Evolutionary conservation across 30 jellyfish, hydroid and myxozoan species (phyloP).

Genomic region (Morbakka virulenta): DNA sequence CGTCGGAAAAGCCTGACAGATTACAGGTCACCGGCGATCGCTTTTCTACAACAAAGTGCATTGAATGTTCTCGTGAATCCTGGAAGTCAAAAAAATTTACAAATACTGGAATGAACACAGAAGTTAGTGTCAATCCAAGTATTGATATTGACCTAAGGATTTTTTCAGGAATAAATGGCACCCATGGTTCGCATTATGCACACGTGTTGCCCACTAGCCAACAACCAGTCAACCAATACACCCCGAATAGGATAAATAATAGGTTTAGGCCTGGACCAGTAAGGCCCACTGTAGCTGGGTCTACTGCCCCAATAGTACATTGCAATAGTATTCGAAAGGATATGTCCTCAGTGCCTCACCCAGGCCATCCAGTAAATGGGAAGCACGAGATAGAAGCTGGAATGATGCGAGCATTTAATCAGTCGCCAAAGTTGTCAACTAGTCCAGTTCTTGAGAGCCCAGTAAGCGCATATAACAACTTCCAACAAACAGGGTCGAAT

Average conservation of each 20-base stretch:
- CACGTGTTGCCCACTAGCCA: slow-evolving; percentile 37
- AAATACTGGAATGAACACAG: slow-evolving; percentile 96
- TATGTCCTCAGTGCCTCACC: slow-evolving; percentile 44
- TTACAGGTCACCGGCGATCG: neutral
- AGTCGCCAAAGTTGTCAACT: slow-evolving; percentile 65
- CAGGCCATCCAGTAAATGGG: slow-evolving; percentile 54
- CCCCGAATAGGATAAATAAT: slow-evolving; percentile 50
- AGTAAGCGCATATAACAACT: slow-evolving; percentile 25
- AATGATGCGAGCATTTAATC: slow-evolving; percentile 44
- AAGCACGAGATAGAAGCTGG: slow-evolving; percentile 42
- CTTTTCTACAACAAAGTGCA: slow-evolving; percentile 83
- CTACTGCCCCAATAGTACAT: slow-evolving; percentile 60
- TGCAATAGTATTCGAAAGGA: slow-evolving; percentile 60
- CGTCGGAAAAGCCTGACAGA: slow-evolving; percentile 28
- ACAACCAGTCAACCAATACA: slow-evolving; percentile 31
- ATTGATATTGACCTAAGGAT: slow-evolving; percentile 84
- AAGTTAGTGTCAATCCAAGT: slow-evolving; percentile 91
- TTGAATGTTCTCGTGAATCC: slow-evolving; percentile 96
- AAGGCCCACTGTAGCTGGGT: slow-evolving; percentile 66
- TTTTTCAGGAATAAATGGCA: slow-evolving; percentile 72
- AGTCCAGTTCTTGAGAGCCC: slow-evolving; percentile 53
- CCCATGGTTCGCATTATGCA: slow-evolving; percentile 53
- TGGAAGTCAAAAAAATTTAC: slow-evolving; percentile 96
- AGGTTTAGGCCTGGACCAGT: slow-evolving; percentile 47
- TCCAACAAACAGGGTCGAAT: slow-evolving; percentile 44